Conservation (phyloP, 1,140 invertebrate species). For the Drosophila busckii region DNA sequence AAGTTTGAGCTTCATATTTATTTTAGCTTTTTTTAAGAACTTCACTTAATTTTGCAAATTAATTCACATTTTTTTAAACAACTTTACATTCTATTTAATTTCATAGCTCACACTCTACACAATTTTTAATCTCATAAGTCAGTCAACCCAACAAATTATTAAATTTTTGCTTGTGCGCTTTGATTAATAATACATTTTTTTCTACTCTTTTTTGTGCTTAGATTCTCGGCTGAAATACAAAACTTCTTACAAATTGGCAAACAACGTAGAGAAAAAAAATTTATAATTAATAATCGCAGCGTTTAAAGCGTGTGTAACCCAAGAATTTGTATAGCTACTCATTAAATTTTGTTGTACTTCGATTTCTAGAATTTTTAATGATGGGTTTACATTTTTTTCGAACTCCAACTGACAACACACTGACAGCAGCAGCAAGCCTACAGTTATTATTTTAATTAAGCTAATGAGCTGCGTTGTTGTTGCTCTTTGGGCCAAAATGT, state of each 20-base stretch:
- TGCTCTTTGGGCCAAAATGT: constrained; percentile 11
- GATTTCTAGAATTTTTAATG: constrained; percentile 55
- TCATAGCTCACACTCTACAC: too few relatives aligned
- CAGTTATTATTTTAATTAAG: constrained; percentile 69
- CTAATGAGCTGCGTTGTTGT: constrained; percentile 42
- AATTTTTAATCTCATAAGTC: too few relatives aligned
- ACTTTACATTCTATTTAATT: too few relatives aligned
- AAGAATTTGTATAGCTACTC: constrained; percentile 38
- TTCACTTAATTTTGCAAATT: too few relatives aligned
- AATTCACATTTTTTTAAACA: too few relatives aligned
- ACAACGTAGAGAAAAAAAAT: constrained; percentile 27
- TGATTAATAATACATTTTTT: constrained; percentile 37
- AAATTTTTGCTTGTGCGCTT: too few relatives aligned
- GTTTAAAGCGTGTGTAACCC: constrained; percentile 51
- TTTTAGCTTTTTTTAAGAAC: too few relatives aligned
- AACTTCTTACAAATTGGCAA: constrained; percentile 52
- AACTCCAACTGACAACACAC: neutral
- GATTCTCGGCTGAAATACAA: constrained; percentile 19
- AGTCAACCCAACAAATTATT: too few relatives aligned
- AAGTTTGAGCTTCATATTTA: too few relatives aligned
- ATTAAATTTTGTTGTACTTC: constrained; percentile 26
- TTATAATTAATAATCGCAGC: constrained; percentile 53
- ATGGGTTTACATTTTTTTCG: constrained; percentile 40
- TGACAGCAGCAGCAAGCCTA: constrained; percentile 63
- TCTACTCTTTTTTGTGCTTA: constrained; percentile 9